These are phyloP conservation scores for Ethmia dodecea DNA, from an alignment of 2,888 invertebrate species.

Conservation along the genomic window DNA sequence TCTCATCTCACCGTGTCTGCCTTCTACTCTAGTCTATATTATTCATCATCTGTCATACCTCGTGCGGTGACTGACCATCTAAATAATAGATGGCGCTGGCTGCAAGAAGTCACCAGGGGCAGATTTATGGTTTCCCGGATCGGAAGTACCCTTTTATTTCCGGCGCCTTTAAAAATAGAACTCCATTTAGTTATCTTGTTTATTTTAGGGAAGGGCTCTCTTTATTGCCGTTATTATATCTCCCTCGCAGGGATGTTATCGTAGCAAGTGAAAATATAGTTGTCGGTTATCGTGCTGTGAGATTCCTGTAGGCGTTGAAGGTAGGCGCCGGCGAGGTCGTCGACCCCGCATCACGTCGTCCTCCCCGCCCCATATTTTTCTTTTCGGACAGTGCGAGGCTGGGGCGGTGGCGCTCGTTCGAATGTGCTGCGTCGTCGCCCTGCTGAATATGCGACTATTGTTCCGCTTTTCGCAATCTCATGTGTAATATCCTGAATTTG, in stretches of 20 bases:
- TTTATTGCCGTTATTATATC: constrained; percentile 25
- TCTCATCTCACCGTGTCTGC: constrained; percentile 21
- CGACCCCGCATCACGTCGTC: constrained; percentile 52
- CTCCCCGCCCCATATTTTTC: constrained; percentile 60
- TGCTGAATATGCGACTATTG: constrained; percentile 64
- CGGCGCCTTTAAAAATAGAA: constrained; percentile 36
- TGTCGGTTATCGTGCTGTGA: constrained; percentile 48
- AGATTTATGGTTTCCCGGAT: constrained; percentile 49
- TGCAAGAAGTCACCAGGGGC: constrained; percentile 46
- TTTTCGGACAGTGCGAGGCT: constrained; percentile 64
- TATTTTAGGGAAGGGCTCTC: constrained; percentile 13
- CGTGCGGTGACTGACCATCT: constrained; percentile 36
- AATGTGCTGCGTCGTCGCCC: constrained; percentile 60
- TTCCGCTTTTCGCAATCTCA: constrained; percentile 64
- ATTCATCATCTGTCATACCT: constrained; percentile 47
- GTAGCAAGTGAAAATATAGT: constrained; percentile 31
- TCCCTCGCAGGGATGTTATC: constrained; percentile 28
- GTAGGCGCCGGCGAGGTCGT: constrained; percentile 44
- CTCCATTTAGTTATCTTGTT: constrained; percentile 23
- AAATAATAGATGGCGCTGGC: constrained; percentile 50
- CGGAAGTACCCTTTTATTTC: constrained; percentile 35
- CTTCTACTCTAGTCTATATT: constrained; percentile 19
- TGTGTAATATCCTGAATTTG: constrained; percentile 55
- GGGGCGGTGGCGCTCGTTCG: constrained; percentile 33
- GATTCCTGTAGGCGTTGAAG: constrained; percentile 49